Evolutionary conservation across 2,888 invertebrate genomes (phyloP).

Genomic region (Drosophila engyochracea): DNA sequence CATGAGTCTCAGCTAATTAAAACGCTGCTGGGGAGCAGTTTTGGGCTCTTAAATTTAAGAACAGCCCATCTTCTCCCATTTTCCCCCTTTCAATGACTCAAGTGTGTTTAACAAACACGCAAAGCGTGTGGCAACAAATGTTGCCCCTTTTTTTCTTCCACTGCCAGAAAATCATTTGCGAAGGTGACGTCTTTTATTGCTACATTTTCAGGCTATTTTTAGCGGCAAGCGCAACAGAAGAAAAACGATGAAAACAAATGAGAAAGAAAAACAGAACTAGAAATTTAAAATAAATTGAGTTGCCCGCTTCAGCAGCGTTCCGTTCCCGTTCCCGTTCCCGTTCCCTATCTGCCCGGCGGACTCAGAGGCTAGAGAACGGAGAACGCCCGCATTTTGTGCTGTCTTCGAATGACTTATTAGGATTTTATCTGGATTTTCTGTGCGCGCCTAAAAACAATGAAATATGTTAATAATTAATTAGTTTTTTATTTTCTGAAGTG

Average conservation of each 20-base stretch:
- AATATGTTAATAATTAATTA: conserved; percentile 80
- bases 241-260: conserved; percentile 15
- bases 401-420: conserved; percentile 71
- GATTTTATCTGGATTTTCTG: conserved; percentile 57
- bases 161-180: conserved; percentile 65
- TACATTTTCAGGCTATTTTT: conserved; percentile 65
- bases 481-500: conserved; percentile 24
- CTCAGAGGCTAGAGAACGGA: not conserved
- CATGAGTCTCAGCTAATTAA: conserved; percentile 50
- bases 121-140: conserved; percentile 37
- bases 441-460: conserved; percentile 60
- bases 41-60: conserved; percentile 34
- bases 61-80: conserved; percentile 7
- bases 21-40: conserved; percentile 75
- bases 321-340: conserved; percentile 4
- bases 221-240: conserved; percentile 38
- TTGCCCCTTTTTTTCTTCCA: conserved; percentile 38
- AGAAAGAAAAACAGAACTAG: conserved; percentile 36
- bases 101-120: conserved; percentile 57
- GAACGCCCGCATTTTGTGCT: conserved; percentile 56
- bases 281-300: conserved; percentile 72
- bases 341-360: conserved; percentile 5
- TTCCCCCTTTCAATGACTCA: conserved; percentile 24
- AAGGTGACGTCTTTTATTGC: conserved; percentile 80
- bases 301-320: conserved; percentile 26